Base-by-base conservation (phyloP, 2,888 invertebrate genomes). In the Odontothrips loti region DNA sequence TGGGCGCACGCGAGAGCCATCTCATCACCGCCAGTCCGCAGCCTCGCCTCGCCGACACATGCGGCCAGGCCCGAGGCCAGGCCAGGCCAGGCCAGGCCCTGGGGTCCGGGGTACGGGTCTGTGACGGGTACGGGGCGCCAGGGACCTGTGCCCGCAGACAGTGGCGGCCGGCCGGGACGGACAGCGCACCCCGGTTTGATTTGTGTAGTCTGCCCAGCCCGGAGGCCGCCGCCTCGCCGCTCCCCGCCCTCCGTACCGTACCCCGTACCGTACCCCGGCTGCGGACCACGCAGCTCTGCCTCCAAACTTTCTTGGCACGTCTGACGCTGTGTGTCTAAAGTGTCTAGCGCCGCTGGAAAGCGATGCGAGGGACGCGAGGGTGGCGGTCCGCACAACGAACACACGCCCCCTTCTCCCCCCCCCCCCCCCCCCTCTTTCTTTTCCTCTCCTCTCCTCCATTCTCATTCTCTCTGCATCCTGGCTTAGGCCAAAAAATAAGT, bases 281-380 rank as follows among this genome's bases (percentile, higher is more conserved):
- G 34, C 34, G 34, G 34, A 43, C 34, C 34, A 43, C 34, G 34
- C 34, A 0, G 58, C 58, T 6, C 34, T 6, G 58, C 58, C 58
- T 58, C 58, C 20, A 58, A n/a, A 58, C 58, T 58, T 58, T 58
- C 58, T 58, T 58, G 58, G 58, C 58, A 58, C 58, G 58, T 58
- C 58, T 20, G 58, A 58, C 58, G 58, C 58, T 15, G 58, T 58
- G 58, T 58, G 58, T 20, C 58, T 20, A 58, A 0, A 58, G 58
- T 20, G 58, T 17, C 58, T 58, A 58, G 58, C 34, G 34, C 34
- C 34, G 34, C 34, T 43, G 34, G 34, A 43, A 43, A 43, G 34
- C 34, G 34, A 43, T 43, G 34, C 34, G 34, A 43, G 34, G 34
- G 34, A 43, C 34, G 34, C 34, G 34, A 43, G 34, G 34, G 6